Evolutionary conservation across 2,113 vertebrate species (phyloP), one percentile per base, ranked within the genome.

Genomic region (Leptobrachium ailaonicum): DNA sequence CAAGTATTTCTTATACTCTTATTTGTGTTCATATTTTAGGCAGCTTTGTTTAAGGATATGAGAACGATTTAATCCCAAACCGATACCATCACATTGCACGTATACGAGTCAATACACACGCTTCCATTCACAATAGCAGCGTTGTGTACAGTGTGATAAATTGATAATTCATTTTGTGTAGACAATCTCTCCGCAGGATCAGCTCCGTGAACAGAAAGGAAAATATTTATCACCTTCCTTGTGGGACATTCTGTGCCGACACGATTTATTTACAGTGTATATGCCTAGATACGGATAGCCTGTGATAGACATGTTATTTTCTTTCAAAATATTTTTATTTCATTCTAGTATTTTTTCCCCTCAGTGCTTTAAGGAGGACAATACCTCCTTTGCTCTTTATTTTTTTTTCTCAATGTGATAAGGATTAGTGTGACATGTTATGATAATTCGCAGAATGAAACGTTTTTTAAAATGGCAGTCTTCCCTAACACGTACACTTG

Each of bases 391-490:
- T 47, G 63, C 10, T 56, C 54, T 11, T 73, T 14, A 70, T 42
- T 45, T 79, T 43, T 60, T 80, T 80, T 80, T 73, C 62, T 80
- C 70, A 73, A 47, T 73, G 54, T 9, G 47, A 50, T 60, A 32
- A 73, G 62, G 78, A 80, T 73, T 73, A 79, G 43, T 68, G 78
- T 80, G 78, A 73, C 71, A 73, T 80, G 78, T 80, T 80, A 60
- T 80, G 45, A 66, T 79, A 79, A 44, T 32, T 67, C n/a, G 42
- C 67, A 60, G 66, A 67, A 72, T 58, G 63, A 74, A 80, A 74
- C 62, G 73, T 73, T 74, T 32, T 32, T 32, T 66, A 60, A 73
- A 68, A 80, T 68, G 71, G 78, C 78, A 80, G 72, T 71, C 78
- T 80, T 80, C 71, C 71, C 78, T 80, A 73, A 80, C 78, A 73